A percentile compares a stretch with the other conserved stretches of the same genome.
Conservation (phyloP, 1,140 invertebrate genomes). For the Anastatus disparis region DNA sequence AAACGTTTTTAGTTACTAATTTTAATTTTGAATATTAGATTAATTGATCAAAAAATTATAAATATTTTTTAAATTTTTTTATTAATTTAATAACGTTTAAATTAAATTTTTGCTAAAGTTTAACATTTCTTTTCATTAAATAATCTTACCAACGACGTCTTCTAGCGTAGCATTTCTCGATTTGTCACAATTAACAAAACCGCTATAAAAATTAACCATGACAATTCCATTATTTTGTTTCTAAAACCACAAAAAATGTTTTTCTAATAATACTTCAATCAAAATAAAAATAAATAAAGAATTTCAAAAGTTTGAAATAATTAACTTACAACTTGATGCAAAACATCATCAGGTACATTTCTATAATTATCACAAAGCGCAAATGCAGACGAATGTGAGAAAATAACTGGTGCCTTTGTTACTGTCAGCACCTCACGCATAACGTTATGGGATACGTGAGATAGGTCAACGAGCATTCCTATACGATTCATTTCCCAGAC, state of each 20-base stretch:
- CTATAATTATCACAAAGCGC: constrained; percentile 84
- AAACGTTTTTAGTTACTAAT: neutral
- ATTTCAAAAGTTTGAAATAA: no score
- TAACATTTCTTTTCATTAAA: neutral
- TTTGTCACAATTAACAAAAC: constrained; percentile 84
- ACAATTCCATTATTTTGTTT: constrained; percentile 81
- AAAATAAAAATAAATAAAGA: constrained; percentile 3
- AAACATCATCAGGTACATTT: constrained; percentile 87
- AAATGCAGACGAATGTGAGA: constrained; percentile 88
- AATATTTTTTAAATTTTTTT: neutral
- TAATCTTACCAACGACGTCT: constrained; percentile 75
- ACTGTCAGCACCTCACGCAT: constrained; percentile 82
- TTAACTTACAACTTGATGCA: constrained; percentile 79
- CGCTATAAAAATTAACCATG: constrained; percentile 90
- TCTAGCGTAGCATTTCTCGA: constrained; percentile 74
- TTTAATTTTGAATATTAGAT: neutral
- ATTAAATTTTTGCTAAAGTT: neutral
- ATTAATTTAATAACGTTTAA: neutral
- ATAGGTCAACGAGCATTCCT: constrained; percentile 92
- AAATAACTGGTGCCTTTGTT: constrained; percentile 86
- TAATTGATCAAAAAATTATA: neutral
- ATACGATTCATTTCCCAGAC: constrained; percentile 86
- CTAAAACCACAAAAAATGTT: constrained; percentile 63
- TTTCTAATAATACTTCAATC: constrained; percentile 1
- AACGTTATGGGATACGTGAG: constrained; percentile 84